phyloP scores from a whole-genome alignment of 1,140 invertebrate species.

The Drosophila melanica region DNA sequence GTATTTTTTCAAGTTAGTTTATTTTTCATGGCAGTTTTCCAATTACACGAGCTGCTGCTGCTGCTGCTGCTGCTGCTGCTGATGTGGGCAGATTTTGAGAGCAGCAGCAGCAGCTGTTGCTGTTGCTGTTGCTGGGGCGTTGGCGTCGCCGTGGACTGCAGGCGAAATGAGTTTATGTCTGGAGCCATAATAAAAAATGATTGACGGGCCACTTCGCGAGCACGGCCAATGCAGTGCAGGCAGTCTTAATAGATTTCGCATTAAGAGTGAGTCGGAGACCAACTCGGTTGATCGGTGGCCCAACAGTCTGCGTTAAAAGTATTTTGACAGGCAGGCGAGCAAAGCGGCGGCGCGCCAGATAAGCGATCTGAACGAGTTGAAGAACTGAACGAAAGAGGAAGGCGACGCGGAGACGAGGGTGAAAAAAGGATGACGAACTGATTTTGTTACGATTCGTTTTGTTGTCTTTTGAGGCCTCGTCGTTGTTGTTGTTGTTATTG shows the following conservation, averaged over 20 bases:
- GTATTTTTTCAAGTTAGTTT: slow-evolving; percentile 44
- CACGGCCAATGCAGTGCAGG: slow-evolving; percentile 21
- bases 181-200: slow-evolving; percentile 80
- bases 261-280: slow-evolving; percentile 44
- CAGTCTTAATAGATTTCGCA: slow-evolving; percentile 67
- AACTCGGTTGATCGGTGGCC: slow-evolving; percentile 34
- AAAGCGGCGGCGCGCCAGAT: slow-evolving; percentile 40
- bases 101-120: slow-evolving; percentile 46
- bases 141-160: slow-evolving; percentile 66
- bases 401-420: neutral
- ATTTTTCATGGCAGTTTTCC: slow-evolving; percentile 78
- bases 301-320: slow-evolving; percentile 71
- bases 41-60: slow-evolving; percentile 64
- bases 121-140: slow-evolving; percentile 60
- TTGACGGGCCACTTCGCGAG: slow-evolving; percentile 75
- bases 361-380: slow-evolving; percentile 64
- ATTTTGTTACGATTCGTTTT: slow-evolving; percentile 52
- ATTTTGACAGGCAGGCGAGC: slow-evolving; percentile 70
- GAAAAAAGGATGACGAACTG: slow-evolving; percentile 72
- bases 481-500: slow-evolving; percentile 33
- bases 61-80: slow-evolving; percentile 44
- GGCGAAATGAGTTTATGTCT: slow-evolving; percentile 80
- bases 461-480: neutral
- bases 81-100: slow-evolving; percentile 72
- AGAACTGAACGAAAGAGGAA: slow-evolving; percentile 6